A percentile compares a stretch with the other conserved stretches of the same genome.
Conservation (phyloP, 1,140 invertebrate genomes). For the Theocolax elegans region DNA sequence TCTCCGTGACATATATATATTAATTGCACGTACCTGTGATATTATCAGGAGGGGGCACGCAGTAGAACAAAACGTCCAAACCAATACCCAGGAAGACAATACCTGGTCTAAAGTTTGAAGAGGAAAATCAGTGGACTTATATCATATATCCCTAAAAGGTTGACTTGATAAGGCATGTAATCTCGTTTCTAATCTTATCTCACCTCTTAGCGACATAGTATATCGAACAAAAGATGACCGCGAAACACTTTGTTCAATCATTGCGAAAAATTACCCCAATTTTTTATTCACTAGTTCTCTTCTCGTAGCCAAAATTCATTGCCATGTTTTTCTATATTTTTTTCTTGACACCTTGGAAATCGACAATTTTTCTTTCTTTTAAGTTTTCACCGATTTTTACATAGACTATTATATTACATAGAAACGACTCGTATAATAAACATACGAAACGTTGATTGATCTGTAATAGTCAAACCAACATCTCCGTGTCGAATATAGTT, state of each 20-base stretch:
- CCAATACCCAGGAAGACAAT: conserved; percentile 17
- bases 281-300: too few species aligned
- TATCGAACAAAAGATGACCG: conserved; percentile 37
- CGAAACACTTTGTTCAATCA: conserved; percentile 4
- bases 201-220: conserved; percentile 25
- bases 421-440: too few species aligned
- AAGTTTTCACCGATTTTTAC: too few species aligned
- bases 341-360: too few species aligned
- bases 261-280: neutral
- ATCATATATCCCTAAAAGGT: neutral
- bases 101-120: conserved; percentile 9
- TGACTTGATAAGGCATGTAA: conserved; percentile 37
- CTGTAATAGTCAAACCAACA: too few species aligned
- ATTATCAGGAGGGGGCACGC: neutral
- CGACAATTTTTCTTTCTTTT: too few species aligned
- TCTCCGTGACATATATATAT: too few species aligned
- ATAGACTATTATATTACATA: too few species aligned
- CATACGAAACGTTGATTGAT: too few species aligned
- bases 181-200: conserved; percentile 38
- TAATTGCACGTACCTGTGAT: conserved; percentile 13
- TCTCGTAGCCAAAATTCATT: neutral
- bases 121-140: conserved; percentile 6
- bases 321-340: neutral
- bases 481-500: too few species aligned
- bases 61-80: neutral